These are phyloP conservation scores for Eupithecia vulgata DNA, from an alignment of 2,888 invertebrate genomes.

Conservation along the genomic window DNA sequence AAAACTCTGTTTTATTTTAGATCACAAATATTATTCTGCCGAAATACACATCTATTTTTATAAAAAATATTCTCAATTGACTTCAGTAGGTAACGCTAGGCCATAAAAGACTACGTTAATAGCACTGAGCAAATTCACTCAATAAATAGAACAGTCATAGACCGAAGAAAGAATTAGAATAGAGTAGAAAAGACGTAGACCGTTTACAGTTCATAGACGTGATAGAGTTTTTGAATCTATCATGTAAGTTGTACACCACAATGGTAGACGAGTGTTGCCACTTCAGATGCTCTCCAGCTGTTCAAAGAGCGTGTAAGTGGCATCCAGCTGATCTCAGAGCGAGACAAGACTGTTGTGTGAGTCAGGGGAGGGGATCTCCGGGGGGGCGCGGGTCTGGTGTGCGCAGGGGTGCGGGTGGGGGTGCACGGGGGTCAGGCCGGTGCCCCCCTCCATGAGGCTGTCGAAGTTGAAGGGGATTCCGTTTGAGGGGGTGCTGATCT, in stretches of 20 bases:
- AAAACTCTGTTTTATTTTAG: constrained; percentile 83
- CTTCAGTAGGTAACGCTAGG: constrained; percentile 63
- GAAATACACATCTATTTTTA: constrained; percentile 71
- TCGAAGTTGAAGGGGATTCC: constrained; percentile 96
- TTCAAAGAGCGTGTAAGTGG: constrained; percentile 51
- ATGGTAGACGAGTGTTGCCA: constrained; percentile 1
- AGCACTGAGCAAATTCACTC: constrained; percentile 79
- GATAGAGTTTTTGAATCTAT: background rate
- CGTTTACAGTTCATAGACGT: constrained; percentile 24
- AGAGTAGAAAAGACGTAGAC: constrained; percentile 25
- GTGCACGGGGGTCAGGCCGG: constrained; percentile 93
- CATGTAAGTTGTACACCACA: background rate
- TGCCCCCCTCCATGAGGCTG: constrained; percentile 96
- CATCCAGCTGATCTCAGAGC: constrained; percentile 85
- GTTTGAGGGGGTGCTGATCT: constrained; percentile 94
- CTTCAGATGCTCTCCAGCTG: constrained; percentile 25
- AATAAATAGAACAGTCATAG: constrained; percentile 60
- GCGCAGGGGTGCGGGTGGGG: constrained; percentile 89
- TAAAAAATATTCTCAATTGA: constrained; percentile 75
- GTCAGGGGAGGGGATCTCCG: constrained; percentile 89
- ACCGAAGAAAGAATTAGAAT: constrained; percentile 35
- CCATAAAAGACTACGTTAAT: constrained; percentile 64
- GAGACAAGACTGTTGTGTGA: constrained; percentile 91
- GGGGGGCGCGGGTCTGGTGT: constrained; percentile 89
- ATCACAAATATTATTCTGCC: constrained; percentile 77